Evolutionary conservation across 2,797 vertebrate genomes (phyloP), one percentile per base, ranked within the genome.

Genomic region (Gymnopithys bicolor): DNA sequence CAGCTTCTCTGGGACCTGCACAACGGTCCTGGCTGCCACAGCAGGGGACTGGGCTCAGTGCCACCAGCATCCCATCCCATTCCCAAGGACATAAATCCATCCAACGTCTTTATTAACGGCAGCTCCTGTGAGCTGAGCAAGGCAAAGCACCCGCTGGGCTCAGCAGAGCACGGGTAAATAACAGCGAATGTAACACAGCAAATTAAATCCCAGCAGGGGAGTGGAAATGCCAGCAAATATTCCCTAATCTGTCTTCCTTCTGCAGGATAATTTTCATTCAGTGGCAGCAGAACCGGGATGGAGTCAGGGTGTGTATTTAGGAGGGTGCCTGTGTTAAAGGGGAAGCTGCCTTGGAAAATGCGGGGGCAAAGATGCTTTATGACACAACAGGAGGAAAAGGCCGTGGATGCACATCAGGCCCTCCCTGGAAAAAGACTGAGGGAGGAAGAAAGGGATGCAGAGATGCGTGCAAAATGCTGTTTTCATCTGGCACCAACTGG

Each of bases 141-240:
- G 81, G 68, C 11, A 46, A 62, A 87, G 28, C 74, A 41, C 6
- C 5, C 1, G 4, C 63, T 48, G 89, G 79, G 94, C 75, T 80
- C 79, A 67, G 90, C 89, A 27, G 81, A 94, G 94, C 87, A 8
- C 24, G 52, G 32, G 83, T 74, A 91, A 95, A 90, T 64, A 89
- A 81, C 25, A 5, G 82, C 13, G 3, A 64, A 11, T 24, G 68
- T 62, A 93, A 94, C 53, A 70, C 71, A 80, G 93, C 82, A 84
- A 91, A 96, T 93, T 74, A 93, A 91, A 90, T 19, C 94, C 85
- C 93, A 63, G 85, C 76, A 85, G 93, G 94, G 84, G 60, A 76
- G 39, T 37, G 8, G 4, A 84, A 83, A 73, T 30, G 78, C 71
- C 87, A 87, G 68, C 82, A 85, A 85, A 77, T 59, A 80, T 23